Evolutionary conservation across 1,140 invertebrate genomes (phyloP).

Genomic region (Drosophila repletoides): DNA sequence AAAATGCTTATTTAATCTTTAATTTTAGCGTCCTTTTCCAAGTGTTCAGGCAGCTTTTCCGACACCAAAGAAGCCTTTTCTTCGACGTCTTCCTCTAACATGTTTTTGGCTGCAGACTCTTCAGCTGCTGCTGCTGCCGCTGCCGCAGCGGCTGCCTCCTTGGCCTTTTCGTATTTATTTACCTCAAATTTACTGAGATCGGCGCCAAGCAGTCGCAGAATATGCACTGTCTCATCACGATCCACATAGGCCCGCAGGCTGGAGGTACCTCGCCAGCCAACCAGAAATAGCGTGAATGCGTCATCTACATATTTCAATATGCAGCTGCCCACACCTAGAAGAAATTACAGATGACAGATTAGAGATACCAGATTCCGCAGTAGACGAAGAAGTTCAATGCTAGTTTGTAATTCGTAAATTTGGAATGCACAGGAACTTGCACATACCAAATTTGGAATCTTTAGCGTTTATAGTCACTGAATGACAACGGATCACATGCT

Average conservation of each 20-base stretch:
- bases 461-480: no score
- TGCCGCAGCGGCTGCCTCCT: constrained; percentile 56
- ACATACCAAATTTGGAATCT: no score
- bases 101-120: neutral
- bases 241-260: constrained; percentile 94
- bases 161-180: constrained; percentile 78
- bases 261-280: constrained; percentile 95
- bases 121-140: neutral
- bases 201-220: constrained; percentile 90
- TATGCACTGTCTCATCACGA: constrained; percentile 91
- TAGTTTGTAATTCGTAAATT: no score
- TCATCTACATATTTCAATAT: constrained; percentile 87
- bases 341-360: neutral
- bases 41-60: neutral
- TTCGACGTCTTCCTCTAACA: neutral
- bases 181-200: constrained; percentile 89
- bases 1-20: no score
- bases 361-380: no score
- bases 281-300: constrained; percentile 86
- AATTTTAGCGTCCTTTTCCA: no score
- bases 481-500: no score
- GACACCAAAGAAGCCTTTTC: no score
- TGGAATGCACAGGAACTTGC: no score
- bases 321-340: constrained; percentile 89
- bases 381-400: neutral